Base-by-base conservation (phyloP, 2,113 vertebrate genomes). In the Misgurnus anguillicaudatus region DNA sequence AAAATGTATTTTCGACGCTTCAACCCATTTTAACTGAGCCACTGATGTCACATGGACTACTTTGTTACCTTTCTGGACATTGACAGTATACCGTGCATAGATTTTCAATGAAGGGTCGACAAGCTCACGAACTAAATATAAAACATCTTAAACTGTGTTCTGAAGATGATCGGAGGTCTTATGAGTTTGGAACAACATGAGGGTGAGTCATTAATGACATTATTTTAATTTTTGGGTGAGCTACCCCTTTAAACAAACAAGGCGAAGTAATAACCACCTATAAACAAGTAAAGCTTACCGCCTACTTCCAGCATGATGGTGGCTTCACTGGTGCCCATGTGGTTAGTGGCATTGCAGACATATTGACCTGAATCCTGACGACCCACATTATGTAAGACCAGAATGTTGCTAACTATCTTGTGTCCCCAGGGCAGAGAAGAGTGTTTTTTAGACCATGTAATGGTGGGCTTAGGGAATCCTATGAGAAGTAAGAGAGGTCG, bases 311-410 rank as follows among this genome's bases (percentile, higher is more conserved):
- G 92, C 73, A 88, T 86, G 82, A 98, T 1, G 17, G 93, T 96
- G 89, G 91, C 91, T 58, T 99, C 95, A 0, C 92, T 85, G 9
- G 86, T 92, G 55, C 98, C 96, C 0, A 90, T 13, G 0, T 87
- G 64, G 88, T 94, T 99, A 81, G 91, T 95, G 86, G 96, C 97
- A 0, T 94, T 96, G 91, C 98, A 99, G 87, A 99, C 97, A 89
- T 98, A 99, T 84, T 98, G 94, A 21, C 98, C 98, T 0, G 97
- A 97, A 89, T 99, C 98, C 86, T 98, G 97, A 74, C 95, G 95
- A 0, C 96, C 97, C 0, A 94, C 92, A 0, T 66, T 88, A n/a
- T 95, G 94, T 84, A 99, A 93, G 76, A 97, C 81, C 82, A 99
- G 87, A 4, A 70, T 94, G 86, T 90, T 85, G 0, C 95, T 93